These are phyloP conservation scores for Chelonus formosanus DNA, from an alignment of 2,888 invertebrate species.

Conservation along the genomic window DNA sequence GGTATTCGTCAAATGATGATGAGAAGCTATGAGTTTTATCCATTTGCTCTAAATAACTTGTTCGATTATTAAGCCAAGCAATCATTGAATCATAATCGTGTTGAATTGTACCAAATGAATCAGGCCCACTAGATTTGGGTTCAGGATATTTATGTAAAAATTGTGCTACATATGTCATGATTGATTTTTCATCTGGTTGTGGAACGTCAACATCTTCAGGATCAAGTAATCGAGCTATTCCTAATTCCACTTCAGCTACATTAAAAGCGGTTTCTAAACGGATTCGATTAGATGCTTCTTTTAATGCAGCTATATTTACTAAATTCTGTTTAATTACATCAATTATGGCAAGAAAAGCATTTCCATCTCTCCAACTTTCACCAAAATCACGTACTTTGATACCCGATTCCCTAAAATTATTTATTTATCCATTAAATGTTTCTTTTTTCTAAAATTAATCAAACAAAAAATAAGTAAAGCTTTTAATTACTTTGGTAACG, in stretches of 20 bases:
- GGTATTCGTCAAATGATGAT: constrained; percentile 80
- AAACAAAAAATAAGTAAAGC: constrained; percentile 26
- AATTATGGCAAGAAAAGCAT: constrained; percentile 94
- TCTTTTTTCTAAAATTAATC: background rate
- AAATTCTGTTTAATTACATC: constrained; percentile 94
- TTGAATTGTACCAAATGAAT: constrained; percentile 81
- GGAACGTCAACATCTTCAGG: constrained; percentile 96
- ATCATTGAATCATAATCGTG: constrained; percentile 82
- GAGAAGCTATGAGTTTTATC: constrained; percentile 80
- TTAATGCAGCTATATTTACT: constrained; percentile 86
- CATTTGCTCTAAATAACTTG: constrained; percentile 79
- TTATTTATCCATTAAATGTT: too few relatives aligned
- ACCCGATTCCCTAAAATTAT: constrained; percentile 77
- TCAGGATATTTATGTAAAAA: constrained; percentile 95
- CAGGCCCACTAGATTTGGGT: constrained; percentile 79
- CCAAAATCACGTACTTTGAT: constrained; percentile 94
- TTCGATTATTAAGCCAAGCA: constrained; percentile 83
- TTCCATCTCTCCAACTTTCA: constrained; percentile 94
- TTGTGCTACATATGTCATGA: constrained; percentile 99
- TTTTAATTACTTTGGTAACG: constrained; percentile 77
- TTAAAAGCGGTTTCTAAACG: constrained; percentile 93
- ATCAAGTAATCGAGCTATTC: constrained; percentile 90
- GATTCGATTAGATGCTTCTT: constrained; percentile 79
- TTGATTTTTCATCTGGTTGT: constrained; percentile 95
- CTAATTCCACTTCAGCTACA: constrained; percentile 89